Evolutionary conservation across 2,888 invertebrate genomes (phyloP), one percentile per base, ranked within the genome.

Genomic region (Meiosimyza platycephala): DNA sequence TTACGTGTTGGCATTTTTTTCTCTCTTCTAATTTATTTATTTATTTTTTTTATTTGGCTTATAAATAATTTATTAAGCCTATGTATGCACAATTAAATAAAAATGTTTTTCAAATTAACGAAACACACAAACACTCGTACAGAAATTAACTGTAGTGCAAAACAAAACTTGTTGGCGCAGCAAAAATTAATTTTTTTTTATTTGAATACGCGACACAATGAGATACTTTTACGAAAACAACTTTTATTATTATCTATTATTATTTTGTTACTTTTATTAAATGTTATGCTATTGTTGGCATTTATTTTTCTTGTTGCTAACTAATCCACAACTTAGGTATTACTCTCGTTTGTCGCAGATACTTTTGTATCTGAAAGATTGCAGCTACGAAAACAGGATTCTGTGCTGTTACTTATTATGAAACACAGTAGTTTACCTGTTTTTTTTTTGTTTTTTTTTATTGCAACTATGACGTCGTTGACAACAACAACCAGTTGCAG

Each of bases 391-490:
- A 40, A 62, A 62, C 60, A 40, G 40, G 60, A 62, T 62, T 62
- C 1, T 40, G 40, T 62, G 47, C 47, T 15, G 28, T 16, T 33
- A 2, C 22, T 22, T 22, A 62, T 62, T 62, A 62, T 62, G 60
- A 62, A 62, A 62, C 60, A 62, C 60, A 40, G 28, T n/a, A 62
- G 15, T 62, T 62, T 62, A 16, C 40, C n/a, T n/a, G 60, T 33
- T 60, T 13, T n/a, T 66, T 13, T 11, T 65, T 40, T 54, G n/a
- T 50, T 22, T 1, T 54, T 66, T 55, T 6, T 33, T 33, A 40
- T 66, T 66, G 22, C 52, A 52, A 28, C 16, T 47, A 16, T 55
- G 15, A 66, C 18, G 15, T 22, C 33, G 60, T 62, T 33, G 60
- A 16, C 40, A 62, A 62, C n/a, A 47, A 62, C 40, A 40, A 62